phyloP scores from a whole-genome alignment of 2,797 vertebrate genomes.

The Sandelia bainsii region DNA sequence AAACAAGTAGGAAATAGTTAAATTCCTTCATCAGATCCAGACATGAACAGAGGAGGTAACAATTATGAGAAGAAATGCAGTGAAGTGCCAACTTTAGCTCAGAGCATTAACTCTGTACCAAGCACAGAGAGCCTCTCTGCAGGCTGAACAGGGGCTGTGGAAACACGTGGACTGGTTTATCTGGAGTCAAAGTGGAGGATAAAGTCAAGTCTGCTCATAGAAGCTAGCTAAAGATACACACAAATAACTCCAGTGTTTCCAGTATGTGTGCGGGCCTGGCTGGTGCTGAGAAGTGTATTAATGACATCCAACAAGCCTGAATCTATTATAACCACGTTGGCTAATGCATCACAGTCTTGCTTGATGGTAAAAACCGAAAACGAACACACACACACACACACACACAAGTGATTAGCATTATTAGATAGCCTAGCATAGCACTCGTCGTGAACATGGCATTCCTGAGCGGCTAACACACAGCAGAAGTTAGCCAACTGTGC shows the following conservation, averaged over 20 bases:
- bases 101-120: conserved; percentile 63
- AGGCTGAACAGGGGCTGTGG: conserved; percentile 33
- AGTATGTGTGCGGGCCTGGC: conserved; percentile 16
- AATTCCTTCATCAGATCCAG: conserved; percentile 28
- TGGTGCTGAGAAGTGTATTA: neutral
- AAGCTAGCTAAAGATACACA: conserved; percentile 18
- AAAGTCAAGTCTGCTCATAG: conserved; percentile 23
- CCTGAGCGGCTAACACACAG: conserved; percentile 59
- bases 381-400: neutral
- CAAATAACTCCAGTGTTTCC: conserved; percentile 6
- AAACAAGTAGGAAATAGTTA: conserved; percentile 23
- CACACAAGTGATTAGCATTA: conserved; percentile 30
- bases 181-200: conserved; percentile 61
- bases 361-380: neutral
- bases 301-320: neutral
- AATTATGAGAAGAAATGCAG: conserved; percentile 57
- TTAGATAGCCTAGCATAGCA: conserved; percentile 40
- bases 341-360: neutral
- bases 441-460: conserved; percentile 45
- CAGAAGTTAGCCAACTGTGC: conserved; percentile 19
- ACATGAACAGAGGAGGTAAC: conserved; percentile 27
- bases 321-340: neutral
- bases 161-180: conserved; percentile 76
- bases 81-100: conserved; percentile 36
- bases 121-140: conserved; percentile 46